Evolutionary conservation across 2,888 invertebrate genomes (phyloP).

Genomic region (Junonia oenone): DNA sequence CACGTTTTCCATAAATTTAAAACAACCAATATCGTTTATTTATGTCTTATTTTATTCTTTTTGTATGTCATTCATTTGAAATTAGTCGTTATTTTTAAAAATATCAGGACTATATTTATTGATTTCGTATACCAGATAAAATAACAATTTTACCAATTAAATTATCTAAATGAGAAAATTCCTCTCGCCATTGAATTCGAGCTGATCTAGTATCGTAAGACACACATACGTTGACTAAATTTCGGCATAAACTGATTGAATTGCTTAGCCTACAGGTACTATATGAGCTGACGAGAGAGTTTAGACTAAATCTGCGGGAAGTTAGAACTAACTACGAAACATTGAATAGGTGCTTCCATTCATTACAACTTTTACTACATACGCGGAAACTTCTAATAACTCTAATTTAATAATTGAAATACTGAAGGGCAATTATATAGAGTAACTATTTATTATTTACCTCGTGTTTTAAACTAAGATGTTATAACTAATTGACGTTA

Average conservation of each 20-base stretch:
- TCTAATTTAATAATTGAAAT: neutral
- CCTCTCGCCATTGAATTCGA: too few relatives aligned
- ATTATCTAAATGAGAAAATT: too few relatives aligned
- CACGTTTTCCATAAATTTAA: slow-evolving; percentile 69
- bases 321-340: slow-evolving; percentile 16
- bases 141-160: too few relatives aligned
- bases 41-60: slow-evolving; percentile 10
- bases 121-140: too few relatives aligned
- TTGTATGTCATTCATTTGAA: neutral
- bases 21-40: slow-evolving; percentile 34
- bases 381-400: neutral
- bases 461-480: too few relatives aligned
- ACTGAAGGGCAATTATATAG: neutral
- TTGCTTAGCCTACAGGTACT: slow-evolving; percentile 3
- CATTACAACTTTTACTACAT: slow-evolving; percentile 8
- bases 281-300: slow-evolving; percentile 8
- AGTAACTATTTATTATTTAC: too few relatives aligned
- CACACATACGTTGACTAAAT: neutral
- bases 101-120: too few relatives aligned
- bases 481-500: too few relatives aligned
- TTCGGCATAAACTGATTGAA: neutral
- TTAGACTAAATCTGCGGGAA: slow-evolving; percentile 9
- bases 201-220: neutral
- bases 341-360: slow-evolving; percentile 13
- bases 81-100: neutral